phyloP scores from a whole-genome alignment of 2,797 vertebrate species.

The Triplophysa bombifrons region DNA sequence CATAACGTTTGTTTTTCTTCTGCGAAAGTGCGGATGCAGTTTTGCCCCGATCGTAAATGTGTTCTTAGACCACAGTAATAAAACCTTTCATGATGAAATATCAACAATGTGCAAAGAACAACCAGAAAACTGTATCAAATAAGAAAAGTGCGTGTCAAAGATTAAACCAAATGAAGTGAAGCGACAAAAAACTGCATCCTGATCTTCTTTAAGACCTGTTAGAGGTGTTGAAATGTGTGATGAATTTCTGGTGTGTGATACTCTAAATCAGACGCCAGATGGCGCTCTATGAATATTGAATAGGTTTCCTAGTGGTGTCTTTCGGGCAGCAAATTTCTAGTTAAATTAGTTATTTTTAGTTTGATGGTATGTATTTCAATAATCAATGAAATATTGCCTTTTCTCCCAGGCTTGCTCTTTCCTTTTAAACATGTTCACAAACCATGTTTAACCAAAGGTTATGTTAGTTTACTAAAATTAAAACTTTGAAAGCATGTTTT shows the following conservation, averaged over 20 bases:
- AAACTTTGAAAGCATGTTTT: no score
- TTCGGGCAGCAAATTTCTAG: no score
- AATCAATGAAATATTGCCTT: no score
- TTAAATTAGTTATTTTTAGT: no score
- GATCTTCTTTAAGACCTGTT: no score
- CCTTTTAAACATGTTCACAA: no score
- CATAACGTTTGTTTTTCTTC: background rate
- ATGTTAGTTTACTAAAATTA: no score
- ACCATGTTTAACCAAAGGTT: no score
- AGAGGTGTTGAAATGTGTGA: background rate
- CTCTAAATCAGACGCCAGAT: constrained; percentile 37
- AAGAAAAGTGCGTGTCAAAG: background rate
- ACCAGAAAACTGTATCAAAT: background rate
- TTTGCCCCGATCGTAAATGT: background rate
- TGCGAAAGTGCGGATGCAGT: background rate
- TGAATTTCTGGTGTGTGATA: constrained; percentile 36
- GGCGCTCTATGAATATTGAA: constrained; percentile 25
- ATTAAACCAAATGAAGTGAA: no score
- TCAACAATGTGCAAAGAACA: no score
- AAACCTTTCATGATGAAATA: background rate
- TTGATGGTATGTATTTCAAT: no score
- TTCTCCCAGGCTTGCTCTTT: no score
- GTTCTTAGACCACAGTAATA: background rate
- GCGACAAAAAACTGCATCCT: background rate
- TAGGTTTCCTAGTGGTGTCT: background rate